Conservation (phyloP, 2,888 invertebrate species). For the Myathropa florea region DNA sequence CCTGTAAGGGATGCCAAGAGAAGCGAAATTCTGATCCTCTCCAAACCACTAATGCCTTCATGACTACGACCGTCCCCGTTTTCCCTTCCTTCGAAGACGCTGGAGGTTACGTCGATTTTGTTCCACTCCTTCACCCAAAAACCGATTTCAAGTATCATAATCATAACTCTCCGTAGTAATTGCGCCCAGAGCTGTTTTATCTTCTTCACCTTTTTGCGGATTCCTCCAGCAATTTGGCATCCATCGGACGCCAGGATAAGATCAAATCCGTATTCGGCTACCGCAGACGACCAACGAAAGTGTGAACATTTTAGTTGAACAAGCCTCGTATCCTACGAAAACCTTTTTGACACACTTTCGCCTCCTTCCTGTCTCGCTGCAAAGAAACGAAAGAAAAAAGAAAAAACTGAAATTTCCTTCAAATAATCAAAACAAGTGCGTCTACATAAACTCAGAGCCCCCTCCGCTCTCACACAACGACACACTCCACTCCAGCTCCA, state of each 20-base stretch:
- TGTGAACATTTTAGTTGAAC: neutral
- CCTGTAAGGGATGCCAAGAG: too few species aligned
- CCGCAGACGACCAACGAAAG: neutral
- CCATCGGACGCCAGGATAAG: neutral
- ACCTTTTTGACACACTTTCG: constrained; percentile 16
- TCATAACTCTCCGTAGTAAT: constrained; percentile 25
- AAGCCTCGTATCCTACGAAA: neutral
- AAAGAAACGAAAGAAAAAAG: neutral
- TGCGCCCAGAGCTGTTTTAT: neutral
- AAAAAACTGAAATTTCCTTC: neutral
- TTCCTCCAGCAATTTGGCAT: neutral
- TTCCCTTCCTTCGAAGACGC: neutral
- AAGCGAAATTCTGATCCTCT: too few species aligned
- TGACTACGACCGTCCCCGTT: neutral
- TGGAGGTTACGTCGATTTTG: neutral
- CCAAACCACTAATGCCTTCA: neutral
- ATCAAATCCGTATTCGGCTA: neutral
- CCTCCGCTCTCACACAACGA: neutral
- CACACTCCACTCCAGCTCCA: neutral
- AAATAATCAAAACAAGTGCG: constrained; percentile 7
- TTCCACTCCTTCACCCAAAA: constrained; percentile 2
- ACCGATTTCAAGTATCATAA: neutral
- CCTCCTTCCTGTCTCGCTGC: neutral
- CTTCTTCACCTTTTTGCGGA: neutral
- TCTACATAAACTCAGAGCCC: neutral